Conservation (phyloP, 1,140 invertebrate species). For the Euborellia annulipes region DNA sequence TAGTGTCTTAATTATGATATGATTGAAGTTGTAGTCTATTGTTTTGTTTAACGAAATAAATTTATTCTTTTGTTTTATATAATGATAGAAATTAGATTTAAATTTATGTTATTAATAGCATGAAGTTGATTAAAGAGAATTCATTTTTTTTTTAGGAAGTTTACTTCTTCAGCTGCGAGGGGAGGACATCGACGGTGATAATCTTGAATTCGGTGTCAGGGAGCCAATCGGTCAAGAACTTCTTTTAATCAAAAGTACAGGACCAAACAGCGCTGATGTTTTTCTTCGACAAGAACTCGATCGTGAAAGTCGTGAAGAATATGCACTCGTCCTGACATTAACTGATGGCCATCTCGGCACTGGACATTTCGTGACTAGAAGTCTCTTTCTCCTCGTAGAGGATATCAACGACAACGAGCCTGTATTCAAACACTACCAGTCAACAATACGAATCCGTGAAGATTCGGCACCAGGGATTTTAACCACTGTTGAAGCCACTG, state of each 20-base stretch:
- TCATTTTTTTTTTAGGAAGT: constrained; percentile 62
- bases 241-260: constrained; percentile 64
- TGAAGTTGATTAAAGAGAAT: too few species aligned
- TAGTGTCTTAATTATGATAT: too few species aligned
- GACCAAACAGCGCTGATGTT: constrained; percentile 66
- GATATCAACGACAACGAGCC: constrained; percentile 86
- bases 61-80: too few species aligned
- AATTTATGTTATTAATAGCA: too few species aligned
- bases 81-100: too few species aligned
- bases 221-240: constrained; percentile 60
- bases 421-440: constrained; percentile 69
- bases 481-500: constrained; percentile 68
- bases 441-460: constrained; percentile 62
- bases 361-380: constrained; percentile 80
- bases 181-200: constrained; percentile 70
- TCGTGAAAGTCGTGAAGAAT: constrained; percentile 76
- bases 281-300: constrained; percentile 79
- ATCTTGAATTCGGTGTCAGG: constrained; percentile 63
- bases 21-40: too few species aligned
- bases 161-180: constrained; percentile 68
- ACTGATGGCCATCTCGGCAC: constrained; percentile 76
- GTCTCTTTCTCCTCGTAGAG: constrained; percentile 71
- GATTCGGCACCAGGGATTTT: constrained; percentile 56
- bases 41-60: too few species aligned
- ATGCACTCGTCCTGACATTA: constrained; percentile 70